Base-by-base conservation (phyloP, 2,797 vertebrate species). In the Microctenopoma steveboyesi region DNA sequence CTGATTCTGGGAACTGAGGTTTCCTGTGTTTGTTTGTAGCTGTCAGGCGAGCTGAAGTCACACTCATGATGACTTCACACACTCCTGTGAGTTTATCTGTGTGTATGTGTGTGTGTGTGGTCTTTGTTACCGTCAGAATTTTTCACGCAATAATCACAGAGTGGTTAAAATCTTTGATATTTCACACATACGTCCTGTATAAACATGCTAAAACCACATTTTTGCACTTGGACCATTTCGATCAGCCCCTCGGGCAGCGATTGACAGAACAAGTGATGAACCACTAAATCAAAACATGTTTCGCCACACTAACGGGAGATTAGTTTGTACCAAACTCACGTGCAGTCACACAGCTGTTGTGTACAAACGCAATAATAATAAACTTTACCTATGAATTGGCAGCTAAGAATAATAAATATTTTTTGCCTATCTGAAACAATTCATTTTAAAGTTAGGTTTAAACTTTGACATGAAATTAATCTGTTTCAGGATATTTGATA, bases 1-100 rank as follows among this genome's bases (percentile, higher is more conserved):
- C 78, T 16, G 69, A 73, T 75, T 85, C 81, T 54, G 81, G 72
- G 76, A 82, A 74, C 49, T n/a, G 57, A 59, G 62, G 65, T 65
- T 88, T 91, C 86, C 86, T 86, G 81, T 25, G 9, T 85, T 86
- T 90, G 88, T 92, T 90, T 86, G 87, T 66, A 72, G 66, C 81
- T 81, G 76, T 85, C 76, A 73, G 84, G 85, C 42, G 7, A 71
- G 61, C 64, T 80, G 49, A 65, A 52, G 73, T 73, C 73, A 37
- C 71, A 81, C 76, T 84, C 72, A 63, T 62, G 82, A 86, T 69
- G 81, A 72, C 49, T 81, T 91, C 79, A 85, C 86, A 85, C 86
- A 87, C 76, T 54, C 56, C 13, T 57, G 74, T 79, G 85, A 56
- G 57, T 49, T 61, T 76, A 51, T 72, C 56, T 12, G 13, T 12